A percentile compares a stretch with the other conserved stretches of the same genome.
phyloP scores from a whole-genome alignment of 2,888 invertebrate genomes.

The Oxytorus armatus region DNA sequence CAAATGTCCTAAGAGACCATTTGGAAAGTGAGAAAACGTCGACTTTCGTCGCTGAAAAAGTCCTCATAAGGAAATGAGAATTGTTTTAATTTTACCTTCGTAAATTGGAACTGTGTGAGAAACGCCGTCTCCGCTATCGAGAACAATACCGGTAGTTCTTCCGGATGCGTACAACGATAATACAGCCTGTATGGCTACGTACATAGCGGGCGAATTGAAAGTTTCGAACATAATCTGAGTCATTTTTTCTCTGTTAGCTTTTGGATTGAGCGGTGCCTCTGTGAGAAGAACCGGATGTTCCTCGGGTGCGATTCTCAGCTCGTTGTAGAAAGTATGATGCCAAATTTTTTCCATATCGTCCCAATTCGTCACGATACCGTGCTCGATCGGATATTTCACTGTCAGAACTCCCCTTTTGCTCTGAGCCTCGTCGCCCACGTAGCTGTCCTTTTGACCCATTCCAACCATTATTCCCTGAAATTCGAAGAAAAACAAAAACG shows the following conservation, averaged over 20 bases:
- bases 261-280: constrained; percentile 92
- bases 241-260: constrained; percentile 93
- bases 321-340: too few species aligned
- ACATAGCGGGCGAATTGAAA: constrained; percentile 86
- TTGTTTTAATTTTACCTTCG: constrained; percentile 86
- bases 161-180: constrained; percentile 85
- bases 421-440: too few species aligned
- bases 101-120: constrained; percentile 86
- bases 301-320: constrained; percentile 92
- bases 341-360: too few species aligned
- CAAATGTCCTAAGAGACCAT: too few species aligned
- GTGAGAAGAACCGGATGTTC: constrained; percentile 92
- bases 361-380: constrained; percentile 93
- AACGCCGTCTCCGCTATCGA: constrained; percentile 85
- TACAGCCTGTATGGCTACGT: constrained; percentile 85
- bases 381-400: constrained; percentile 91
- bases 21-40: too few species aligned
- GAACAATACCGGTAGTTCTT: constrained; percentile 85
- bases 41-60: too few species aligned
- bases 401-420: constrained; percentile 86
- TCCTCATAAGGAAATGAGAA: too few species aligned
- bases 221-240: constrained; percentile 88
- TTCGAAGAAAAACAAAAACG: constrained; percentile 2
- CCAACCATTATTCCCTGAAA: constrained; percentile 82
- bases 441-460: constrained; percentile 84